Evolutionary conservation across 2,113 vertebrate species (phyloP).

Genomic region (Hypocryptadius cinnamomeus): DNA sequence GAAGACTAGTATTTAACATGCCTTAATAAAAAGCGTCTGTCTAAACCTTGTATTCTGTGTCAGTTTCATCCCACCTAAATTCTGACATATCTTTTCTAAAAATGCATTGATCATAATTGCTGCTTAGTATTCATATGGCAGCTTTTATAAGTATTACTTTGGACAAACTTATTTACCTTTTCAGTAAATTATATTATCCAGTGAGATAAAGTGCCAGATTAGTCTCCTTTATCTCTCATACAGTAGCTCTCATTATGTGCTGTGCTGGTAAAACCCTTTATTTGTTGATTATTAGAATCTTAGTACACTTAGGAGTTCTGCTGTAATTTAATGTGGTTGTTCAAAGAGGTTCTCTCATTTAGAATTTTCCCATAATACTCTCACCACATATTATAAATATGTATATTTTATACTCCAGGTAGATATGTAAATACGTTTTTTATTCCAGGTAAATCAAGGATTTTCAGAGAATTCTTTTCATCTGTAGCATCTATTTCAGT

Average conservation of each 20-base stretch:
- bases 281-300: slow-evolving; percentile 71
- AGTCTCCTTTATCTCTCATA: slow-evolving; percentile 58
- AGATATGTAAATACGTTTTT: background rate
- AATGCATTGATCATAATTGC: slow-evolving; percentile 45
- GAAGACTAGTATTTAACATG: slow-evolving; percentile 13
- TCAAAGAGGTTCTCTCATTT: slow-evolving; percentile 65
- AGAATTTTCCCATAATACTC: slow-evolving; percentile 50
- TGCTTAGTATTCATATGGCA: slow-evolving; percentile 42
- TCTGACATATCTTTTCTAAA: slow-evolving; percentile 6
- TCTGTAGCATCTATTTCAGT: background rate
- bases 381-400: slow-evolving; percentile 51
- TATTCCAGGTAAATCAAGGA: slow-evolving; percentile 9
- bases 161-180: slow-evolving; percentile 58
- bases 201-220: slow-evolving; percentile 57
- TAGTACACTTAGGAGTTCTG: slow-evolving; percentile 66
- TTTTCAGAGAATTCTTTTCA: background rate
- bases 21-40: slow-evolving; percentile 38
- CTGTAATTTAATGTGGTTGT: slow-evolving; percentile 69
- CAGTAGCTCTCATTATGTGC: slow-evolving; percentile 59
- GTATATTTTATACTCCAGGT: slow-evolving; percentile 36
- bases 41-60: slow-evolving; percentile 45
- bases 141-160: slow-evolving; percentile 44
- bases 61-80: slow-evolving; percentile 17
- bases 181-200: slow-evolving; percentile 65
- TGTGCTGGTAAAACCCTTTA: slow-evolving; percentile 64